A percentile compares a stretch with the other conserved stretches of the same genome.
Conservation (phyloP, 37 sponge, comb jelly and placozoan genomes). For the Mnemiopsis leidyi region DNA sequence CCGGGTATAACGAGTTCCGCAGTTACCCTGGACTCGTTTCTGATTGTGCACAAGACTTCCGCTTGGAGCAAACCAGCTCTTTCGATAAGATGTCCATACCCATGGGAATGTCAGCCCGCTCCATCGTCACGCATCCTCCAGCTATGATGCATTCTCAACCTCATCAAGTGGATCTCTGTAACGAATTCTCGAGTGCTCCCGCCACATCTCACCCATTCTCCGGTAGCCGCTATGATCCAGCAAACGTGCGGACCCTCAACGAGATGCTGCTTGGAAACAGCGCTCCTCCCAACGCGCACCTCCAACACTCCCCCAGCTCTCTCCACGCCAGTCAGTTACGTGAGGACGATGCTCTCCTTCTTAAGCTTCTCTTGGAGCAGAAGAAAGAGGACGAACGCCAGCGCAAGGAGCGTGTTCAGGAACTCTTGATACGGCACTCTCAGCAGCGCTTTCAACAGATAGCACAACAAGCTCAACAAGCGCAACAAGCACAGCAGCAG, state of each 20-base stretch:
- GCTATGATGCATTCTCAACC: not conserved
- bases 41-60: constrained; percentile 18
- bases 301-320: not conserved
- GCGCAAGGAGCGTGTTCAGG: constrained; percentile 33
- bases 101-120: not conserved
- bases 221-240: constrained; percentile 12
- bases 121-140: not conserved
- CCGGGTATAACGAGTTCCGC: not conserved
- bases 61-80: not conserved
- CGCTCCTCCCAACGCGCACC: not conserved
- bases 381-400: constrained; percentile 17
- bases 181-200: constrained; percentile 25
- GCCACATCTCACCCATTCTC: not conserved
- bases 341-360: constrained; percentile 24
- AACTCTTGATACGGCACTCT: not conserved
- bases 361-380: constrained; percentile 25
- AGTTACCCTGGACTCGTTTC: constrained; percentile 32
- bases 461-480: too few species aligned
- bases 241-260: not conserved
- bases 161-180: not conserved
- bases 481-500: too few species aligned
- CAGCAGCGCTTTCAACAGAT: constrained; percentile 25
- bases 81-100: not conserved
- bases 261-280: not conserved
- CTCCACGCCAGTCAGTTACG: not conserved